Percentiles rank a stretch among this genome's conserved stretches.
Evolutionary conservation across 1,140 invertebrate species (phyloP).

Genomic region (Camponotus vicinus): DNA sequence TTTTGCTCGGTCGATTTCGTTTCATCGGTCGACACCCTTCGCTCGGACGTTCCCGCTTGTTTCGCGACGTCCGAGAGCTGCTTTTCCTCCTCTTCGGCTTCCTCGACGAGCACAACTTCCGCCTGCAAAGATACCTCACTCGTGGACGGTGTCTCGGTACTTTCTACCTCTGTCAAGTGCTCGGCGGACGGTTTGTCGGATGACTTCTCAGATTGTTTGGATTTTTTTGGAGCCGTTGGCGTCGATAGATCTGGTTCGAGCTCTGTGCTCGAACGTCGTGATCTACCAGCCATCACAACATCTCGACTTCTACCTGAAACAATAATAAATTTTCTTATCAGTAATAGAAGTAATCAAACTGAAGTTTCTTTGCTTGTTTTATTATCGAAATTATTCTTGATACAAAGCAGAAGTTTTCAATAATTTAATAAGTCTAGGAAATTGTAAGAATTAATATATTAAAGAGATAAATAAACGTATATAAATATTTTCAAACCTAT

Average conservation of each 20-base stretch:
- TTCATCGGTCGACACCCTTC: slow-evolving; percentile 35
- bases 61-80: not conserved
- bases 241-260: slow-evolving; percentile 76
- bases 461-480: not conserved
- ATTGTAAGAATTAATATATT: not conserved
- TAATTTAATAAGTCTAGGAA: not conserved
- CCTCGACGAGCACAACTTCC: not conserved
- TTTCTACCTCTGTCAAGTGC: slow-evolving; percentile 51
- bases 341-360: not conserved
- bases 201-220: slow-evolving; percentile 58
- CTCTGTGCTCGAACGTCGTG: slow-evolving; percentile 77
- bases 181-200: slow-evolving; percentile 21
- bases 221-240: slow-evolving; percentile 72
- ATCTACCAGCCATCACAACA: slow-evolving; percentile 83
- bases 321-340: not conserved
- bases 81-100: slow-evolving; percentile 13
- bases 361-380: not conserved
- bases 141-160: slow-evolving; percentile 40
- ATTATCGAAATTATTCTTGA: not conserved
- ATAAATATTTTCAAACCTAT: not conserved
- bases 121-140: slow-evolving; percentile 26
- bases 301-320: slow-evolving; percentile 75
- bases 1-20: slow-evolving; percentile 31
- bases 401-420: not conserved
- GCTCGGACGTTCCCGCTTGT: not conserved